Base-by-base conservation (phyloP, 2,888 invertebrate genomes). In the Hydriomena furcata region DNA sequence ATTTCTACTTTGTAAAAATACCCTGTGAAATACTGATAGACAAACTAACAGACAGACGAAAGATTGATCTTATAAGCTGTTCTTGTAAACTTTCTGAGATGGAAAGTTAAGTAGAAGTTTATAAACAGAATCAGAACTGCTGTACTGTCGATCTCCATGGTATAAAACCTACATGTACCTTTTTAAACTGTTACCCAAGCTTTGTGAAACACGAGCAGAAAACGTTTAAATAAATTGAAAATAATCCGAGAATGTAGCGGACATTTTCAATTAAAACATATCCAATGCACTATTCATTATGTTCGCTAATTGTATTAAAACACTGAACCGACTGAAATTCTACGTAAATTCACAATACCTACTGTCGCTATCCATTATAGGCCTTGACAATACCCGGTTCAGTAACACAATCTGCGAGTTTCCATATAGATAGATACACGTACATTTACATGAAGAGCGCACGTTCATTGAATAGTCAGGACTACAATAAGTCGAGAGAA, bases 401-500 rank as follows among this genome's bases (percentile, higher is more conserved):
- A 50, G 38, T 52, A 54, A 55, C 42, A 49, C 47, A 46, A 48
- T 44, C 47, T 43, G 45, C 12, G 24, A 47, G 43, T 37, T 41
- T 32, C 32, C 5, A 36, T 32, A 40, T 24, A 27, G 5, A 1
- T 40, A 40, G 34, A 37, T 24, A 49, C 20, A 45, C 4, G 17
- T 17, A 17, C 2, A 4, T 32, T 37, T 54, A 36, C 53, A 47
- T 41, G 43, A 44, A 40, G 44, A 52, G 42, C 45, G 41, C 40
- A 48, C 44, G 49, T 55, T 47, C 52, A 54, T 54, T 58, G 55
- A 62, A 59, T 58, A 59, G 48, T 50, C 36, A 55, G 50, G 44
- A 55, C 36, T 52, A 60, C 60, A 60, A 53, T 59, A 57, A 63
- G 47, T 56, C 46, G 53, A 52, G 56, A 53, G 58, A 61, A 56